Evolutionary conservation across 2,888 invertebrate species (phyloP), one percentile per base, ranked within the genome.

Genomic region (Hirtodrosophila cameraria): DNA sequence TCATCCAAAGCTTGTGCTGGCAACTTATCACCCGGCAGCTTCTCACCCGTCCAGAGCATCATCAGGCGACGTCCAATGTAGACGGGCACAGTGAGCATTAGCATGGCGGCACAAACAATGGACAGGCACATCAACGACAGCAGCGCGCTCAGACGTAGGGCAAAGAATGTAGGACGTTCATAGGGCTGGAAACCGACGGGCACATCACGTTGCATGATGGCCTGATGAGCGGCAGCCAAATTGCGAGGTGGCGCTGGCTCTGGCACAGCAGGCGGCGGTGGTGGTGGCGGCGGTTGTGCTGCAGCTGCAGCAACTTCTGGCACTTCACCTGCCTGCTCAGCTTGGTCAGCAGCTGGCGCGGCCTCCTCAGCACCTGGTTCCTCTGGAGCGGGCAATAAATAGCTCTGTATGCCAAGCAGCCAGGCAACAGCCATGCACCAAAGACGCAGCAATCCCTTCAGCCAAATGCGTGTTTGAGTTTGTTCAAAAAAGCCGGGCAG

Each of bases 401-500:
- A 99, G 0, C 98, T 98, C 63, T 97, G 95, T 7, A 98, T 93
- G 53, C 97, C 96, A 2, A 99, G 91, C 15, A 95, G 88, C 92
- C 96, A 97, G 0, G 98, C 95, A 1, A 97, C 95, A 4, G 94
- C 93, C 16, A 93, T 92, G 89, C 97, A 98, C 98, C 98, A 98
- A 52, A 94, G 93, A 6, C 96, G 93, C 1, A 99, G 94, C 7
- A 96, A 92, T n/a, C 94, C 94, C 90, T 99, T 98, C 65, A 99
- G 91, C 97, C 99, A 98, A 6, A 95, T 95, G 5, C 98, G 93
- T 0, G 98, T 98, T 90, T 99, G 98, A 0, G 97, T 97, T 91
- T 99, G 99, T 88, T 99, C 99, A 59, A 99, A 92, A 31, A 99
- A 92, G 0, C 99, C 98, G 0, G 99, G 99, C 50, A 99, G 92